These are phyloP conservation scores for Elymnias hypermnestra DNA, from an alignment of 1,140 invertebrate genomes.

Conservation along the genomic window DNA sequence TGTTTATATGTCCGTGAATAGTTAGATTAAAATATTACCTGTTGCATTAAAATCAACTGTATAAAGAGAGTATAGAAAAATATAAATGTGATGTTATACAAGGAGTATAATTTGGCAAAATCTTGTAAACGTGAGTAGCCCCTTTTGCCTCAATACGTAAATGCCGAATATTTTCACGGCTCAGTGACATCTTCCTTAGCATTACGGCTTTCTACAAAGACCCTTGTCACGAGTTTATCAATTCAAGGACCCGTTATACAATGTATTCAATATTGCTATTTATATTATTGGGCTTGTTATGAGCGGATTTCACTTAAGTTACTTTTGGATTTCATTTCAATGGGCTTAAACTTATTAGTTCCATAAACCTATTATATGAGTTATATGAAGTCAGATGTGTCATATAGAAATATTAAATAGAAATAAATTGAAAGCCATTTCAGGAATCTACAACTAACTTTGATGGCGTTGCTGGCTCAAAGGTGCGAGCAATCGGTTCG, in stretches of 20 bases:
- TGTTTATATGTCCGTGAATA: too few relatives aligned
- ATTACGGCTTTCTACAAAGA: constrained; percentile 3
- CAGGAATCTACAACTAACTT: too few relatives aligned
- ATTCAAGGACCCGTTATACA: constrained; percentile 3
- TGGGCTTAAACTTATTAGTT: too few relatives aligned
- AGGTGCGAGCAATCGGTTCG: too few relatives aligned
- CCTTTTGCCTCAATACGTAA: not conserved
- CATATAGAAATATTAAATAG: too few relatives aligned
- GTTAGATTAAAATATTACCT: too few relatives aligned
- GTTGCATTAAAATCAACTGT: not conserved
- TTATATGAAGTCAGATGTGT: too few relatives aligned
- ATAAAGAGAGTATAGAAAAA: not conserved
- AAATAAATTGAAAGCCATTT: too few relatives aligned
- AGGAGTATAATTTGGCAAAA: not conserved
- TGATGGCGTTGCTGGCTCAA: too few relatives aligned
- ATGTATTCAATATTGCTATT: not conserved
- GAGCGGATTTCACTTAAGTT: not conserved
- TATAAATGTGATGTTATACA: not conserved
- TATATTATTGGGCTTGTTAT: not conserved
- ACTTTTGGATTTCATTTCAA: not conserved
- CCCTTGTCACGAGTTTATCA: constrained; percentile 7
- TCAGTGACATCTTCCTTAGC: constrained; percentile 4
- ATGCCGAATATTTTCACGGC: constrained; percentile 7
- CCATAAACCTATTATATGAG: too few relatives aligned
- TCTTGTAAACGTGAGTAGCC: not conserved